phyloP scores from a whole-genome alignment of 2,797 vertebrate genomes.

The Sebastolobus alascanus region DNA sequence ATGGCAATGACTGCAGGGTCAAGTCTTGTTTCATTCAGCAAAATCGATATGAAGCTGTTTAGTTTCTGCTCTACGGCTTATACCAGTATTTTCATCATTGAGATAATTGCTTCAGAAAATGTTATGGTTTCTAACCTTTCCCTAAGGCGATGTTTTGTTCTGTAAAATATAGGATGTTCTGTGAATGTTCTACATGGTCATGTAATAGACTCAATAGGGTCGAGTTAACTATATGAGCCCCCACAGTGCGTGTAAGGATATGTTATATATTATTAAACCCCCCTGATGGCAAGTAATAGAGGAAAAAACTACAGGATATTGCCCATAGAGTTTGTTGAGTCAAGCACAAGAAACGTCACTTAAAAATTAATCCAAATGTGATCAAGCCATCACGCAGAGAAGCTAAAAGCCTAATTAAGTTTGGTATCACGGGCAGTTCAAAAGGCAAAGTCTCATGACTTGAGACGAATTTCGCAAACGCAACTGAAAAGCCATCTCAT shows the following conservation, averaged over 20 bases:
- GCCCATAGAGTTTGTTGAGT: background rate
- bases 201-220: background rate
- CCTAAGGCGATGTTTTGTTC: background rate
- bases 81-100: background rate
- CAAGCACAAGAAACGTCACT: background rate
- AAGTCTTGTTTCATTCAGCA: slow-evolving; percentile 10
- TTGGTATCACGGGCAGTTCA: background rate
- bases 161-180: background rate
- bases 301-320: background rate
- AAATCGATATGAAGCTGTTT: slow-evolving; percentile 24
- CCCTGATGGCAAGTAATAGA: background rate
- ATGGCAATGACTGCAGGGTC: background rate
- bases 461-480: background rate
- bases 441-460: background rate
- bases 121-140: background rate
- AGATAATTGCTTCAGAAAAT: slow-evolving; percentile 11
- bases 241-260: background rate
- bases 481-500: background rate
- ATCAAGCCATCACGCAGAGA: background rate
- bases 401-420: background rate
- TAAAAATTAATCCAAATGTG: background rate
- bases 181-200: background rate
- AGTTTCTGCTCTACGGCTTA: background rate
- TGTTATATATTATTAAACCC: background rate
- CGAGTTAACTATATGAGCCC: background rate